These are phyloP conservation scores for Caenorhabditis afra DNA, from an alignment of 2,888 invertebrate species.

Conservation along the genomic window DNA sequence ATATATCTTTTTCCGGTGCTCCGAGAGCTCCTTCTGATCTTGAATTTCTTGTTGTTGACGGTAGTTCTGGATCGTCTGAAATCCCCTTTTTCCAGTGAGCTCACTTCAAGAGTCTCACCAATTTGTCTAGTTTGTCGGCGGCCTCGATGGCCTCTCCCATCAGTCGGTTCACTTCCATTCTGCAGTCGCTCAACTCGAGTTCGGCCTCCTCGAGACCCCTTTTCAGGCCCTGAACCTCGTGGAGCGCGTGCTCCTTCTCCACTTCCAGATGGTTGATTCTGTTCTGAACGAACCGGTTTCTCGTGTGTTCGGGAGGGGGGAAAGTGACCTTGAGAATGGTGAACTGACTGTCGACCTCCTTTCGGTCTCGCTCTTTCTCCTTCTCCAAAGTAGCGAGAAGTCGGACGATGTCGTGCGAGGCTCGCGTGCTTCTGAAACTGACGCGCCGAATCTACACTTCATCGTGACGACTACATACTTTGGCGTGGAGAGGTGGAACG, in stretches of 20 bases:
- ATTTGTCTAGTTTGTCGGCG: constrained; percentile 45
- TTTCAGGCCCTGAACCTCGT: constrained; percentile 43
- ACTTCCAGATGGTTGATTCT: constrained; percentile 55
- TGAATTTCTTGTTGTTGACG: constrained; percentile 61
- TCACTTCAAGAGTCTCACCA: constrained; percentile 7
- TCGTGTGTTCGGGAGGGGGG: not conserved
- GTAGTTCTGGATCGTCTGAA: constrained; percentile 63
- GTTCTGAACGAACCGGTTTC: constrained; percentile 24
- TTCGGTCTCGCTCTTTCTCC: constrained; percentile 65
- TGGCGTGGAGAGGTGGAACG: constrained; percentile 52
- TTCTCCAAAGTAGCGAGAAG: constrained; percentile 61
- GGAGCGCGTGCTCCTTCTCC: constrained; percentile 39
- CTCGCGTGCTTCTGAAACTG: constrained; percentile 53
- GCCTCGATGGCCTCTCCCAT: constrained; percentile 51
- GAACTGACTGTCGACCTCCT: constrained; percentile 67
- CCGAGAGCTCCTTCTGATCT: constrained; percentile 64
- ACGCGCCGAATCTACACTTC: too few species aligned
- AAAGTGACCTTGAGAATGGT: constrained; percentile 62
- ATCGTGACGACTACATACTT: constrained; percentile 25
- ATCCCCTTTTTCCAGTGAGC: not conserved
- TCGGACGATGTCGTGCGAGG: constrained; percentile 66
- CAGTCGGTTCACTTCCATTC: constrained; percentile 52
- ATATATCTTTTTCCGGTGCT: constrained; percentile 63
- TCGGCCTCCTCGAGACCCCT: constrained; percentile 35
- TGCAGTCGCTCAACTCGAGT: constrained; percentile 32